These are phyloP conservation scores for Champsocephalus gunnari DNA, from an alignment of 2,797 vertebrate genomes.

Conservation along the genomic window DNA sequence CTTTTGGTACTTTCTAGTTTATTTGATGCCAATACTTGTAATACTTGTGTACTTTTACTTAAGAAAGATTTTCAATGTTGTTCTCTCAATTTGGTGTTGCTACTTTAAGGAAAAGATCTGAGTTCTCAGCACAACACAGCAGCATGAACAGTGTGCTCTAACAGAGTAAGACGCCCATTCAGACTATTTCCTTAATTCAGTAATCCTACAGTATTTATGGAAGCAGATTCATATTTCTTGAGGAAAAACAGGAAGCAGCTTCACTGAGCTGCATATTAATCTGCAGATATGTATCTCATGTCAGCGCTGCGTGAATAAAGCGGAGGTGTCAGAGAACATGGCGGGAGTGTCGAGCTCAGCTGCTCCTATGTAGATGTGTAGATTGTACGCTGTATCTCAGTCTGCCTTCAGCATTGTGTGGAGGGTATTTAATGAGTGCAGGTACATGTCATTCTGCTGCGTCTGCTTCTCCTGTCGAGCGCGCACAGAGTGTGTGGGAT, in stretches of 20 bases:
- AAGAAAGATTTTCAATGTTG: no score
- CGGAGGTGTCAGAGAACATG: conserved; percentile 33
- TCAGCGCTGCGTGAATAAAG: conserved; percentile 41
- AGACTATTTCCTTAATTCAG: conserved; percentile 10
- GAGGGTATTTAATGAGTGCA: conserved; percentile 40
- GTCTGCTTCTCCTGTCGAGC: conserved; percentile 43
- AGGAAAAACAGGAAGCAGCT: conserved; percentile 4
- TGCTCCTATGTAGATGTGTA: conserved; percentile 36
- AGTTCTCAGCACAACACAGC: no score
- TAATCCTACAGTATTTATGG: background rate
- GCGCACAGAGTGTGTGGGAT: conserved; percentile 28
- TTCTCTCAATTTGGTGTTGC: no score
- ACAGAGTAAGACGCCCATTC: background rate
- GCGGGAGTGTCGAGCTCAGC: conserved; percentile 45
- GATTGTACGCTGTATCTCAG: conserved; percentile 41
- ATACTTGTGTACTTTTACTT: no score
- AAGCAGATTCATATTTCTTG: conserved; percentile 14
- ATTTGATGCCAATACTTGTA: no score
- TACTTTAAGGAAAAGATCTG: no score
- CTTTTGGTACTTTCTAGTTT: no score
- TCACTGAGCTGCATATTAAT: conserved; percentile 18
- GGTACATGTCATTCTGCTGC: conserved; percentile 51
- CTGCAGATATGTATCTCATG: conserved; percentile 28
- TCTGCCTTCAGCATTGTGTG: conserved; percentile 35
- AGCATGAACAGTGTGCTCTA: no score